Conservation (phyloP, 2,113 vertebrate species). For the Oncorhynchus keta region DNA sequence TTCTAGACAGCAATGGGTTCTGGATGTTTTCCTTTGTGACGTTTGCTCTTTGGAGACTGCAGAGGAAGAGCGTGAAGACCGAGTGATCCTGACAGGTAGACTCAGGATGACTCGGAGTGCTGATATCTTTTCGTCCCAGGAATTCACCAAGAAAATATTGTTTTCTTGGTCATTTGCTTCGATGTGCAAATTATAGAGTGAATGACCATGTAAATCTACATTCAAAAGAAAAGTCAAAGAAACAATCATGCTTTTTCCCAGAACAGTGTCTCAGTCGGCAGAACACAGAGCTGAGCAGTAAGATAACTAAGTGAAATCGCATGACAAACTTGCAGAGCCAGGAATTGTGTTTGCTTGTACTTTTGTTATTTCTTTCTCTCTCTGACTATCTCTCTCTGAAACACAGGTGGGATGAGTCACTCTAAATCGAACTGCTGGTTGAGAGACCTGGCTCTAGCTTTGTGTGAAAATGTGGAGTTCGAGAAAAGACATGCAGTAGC, state of each 20-base stretch:
- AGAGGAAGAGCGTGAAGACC: conserved; percentile 15
- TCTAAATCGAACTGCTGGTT: not conserved
- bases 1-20: conserved; percentile 16
- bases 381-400: not conserved
- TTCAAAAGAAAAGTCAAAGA: not conserved
- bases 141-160: not conserved
- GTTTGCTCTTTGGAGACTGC: conserved; percentile 35
- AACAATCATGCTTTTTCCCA: not conserved
- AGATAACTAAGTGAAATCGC: not conserved
- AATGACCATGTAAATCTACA: not conserved
- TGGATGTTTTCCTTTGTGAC: conserved; percentile 35
- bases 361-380: not conserved
- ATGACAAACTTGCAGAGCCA: not conserved
- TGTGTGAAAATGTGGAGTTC: not conserved
- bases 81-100: not conserved
- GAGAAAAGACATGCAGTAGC: not conserved
- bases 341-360: not conserved
- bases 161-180: not conserved
- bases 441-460: not conserved
- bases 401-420: conserved; percentile 15
- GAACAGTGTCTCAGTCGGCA: not conserved
- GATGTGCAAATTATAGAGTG: not conserved
- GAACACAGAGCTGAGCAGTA: not conserved
- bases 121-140: too few relatives aligned
- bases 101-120: not conserved